phyloP scores from a whole-genome alignment of 2,888 invertebrate genomes.

The Caenorhabditis wallacei region DNA sequence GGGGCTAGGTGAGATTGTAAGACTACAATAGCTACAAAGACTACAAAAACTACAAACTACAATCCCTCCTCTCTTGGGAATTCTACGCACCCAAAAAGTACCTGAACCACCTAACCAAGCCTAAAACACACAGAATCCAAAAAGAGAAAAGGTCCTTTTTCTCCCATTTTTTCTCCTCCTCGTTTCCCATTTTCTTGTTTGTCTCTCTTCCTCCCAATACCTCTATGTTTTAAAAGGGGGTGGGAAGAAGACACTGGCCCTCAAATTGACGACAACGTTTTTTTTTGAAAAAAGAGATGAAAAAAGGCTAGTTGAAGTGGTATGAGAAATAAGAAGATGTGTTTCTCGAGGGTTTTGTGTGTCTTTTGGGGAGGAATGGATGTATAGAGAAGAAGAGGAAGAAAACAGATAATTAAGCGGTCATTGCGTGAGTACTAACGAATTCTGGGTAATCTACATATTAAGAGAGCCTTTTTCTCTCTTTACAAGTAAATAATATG shows the following conservation, averaged over 20 bases:
- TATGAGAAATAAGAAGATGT: slow-evolving; percentile 12
- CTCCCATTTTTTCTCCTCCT: not conserved
- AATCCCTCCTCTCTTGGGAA: not conserved
- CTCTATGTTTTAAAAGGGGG: too few species aligned
- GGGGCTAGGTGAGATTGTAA: too few species aligned
- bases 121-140: not conserved
- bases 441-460: slow-evolving; percentile 4
- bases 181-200: too few species aligned
- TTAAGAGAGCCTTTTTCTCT: not conserved
- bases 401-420: not conserved
- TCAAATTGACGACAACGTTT: slow-evolving; percentile 1
- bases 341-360: slow-evolving; percentile 25
- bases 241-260: not conserved
- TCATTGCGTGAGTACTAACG: slow-evolving; percentile 4
- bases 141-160: not conserved
- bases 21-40: too few species aligned
- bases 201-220: not conserved
- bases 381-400: not conserved
- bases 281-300: not conserved
- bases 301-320: not conserved
- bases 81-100: not conserved
- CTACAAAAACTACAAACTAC: not conserved
- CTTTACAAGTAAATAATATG: not conserved
- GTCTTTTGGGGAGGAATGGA: not conserved
- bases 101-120: not conserved